These are phyloP conservation scores for Poecile atricapillus DNA, from an alignment of 2,113 vertebrate genomes.

Conservation along the genomic window DNA sequence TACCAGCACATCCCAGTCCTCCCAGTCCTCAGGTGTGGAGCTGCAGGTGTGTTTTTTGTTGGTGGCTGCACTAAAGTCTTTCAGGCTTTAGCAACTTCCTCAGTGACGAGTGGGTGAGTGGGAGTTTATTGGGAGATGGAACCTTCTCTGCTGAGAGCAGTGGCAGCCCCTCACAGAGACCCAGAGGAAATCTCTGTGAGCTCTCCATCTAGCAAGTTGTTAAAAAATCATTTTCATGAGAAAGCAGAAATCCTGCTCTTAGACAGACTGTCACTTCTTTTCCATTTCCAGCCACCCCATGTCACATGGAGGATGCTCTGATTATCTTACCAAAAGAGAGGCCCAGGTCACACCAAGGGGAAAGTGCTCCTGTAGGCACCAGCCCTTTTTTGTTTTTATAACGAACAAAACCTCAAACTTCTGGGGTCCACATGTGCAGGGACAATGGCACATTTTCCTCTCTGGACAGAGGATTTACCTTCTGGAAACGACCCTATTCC, in stretches of 20 bases:
- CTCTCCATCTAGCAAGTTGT: background rate
- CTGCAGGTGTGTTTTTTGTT: background rate
- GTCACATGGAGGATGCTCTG: background rate
- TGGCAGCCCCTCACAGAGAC: background rate
- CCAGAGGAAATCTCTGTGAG: rapidly evolving
- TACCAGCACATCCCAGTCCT: background rate
- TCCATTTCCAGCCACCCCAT: background rate
- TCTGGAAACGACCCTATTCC: background rate
- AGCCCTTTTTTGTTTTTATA: background rate
- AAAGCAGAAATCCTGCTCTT: background rate
- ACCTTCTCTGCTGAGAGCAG: background rate
- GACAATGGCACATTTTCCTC: background rate
- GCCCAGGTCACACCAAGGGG: background rate
- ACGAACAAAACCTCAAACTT: background rate
- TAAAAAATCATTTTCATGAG: background rate
- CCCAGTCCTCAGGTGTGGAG: background rate
- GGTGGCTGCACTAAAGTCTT: background rate
- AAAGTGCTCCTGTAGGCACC: background rate
- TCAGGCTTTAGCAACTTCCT: background rate
- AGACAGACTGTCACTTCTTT: background rate
- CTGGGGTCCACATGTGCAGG: background rate
- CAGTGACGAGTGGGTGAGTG: background rate
- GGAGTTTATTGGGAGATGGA: background rate
- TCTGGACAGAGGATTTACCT: background rate
- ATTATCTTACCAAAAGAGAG: background rate